Percentiles rank a stretch among this genome's conserved stretches.
These are phyloP conservation scores for Muschampia plurimacula DNA, from an alignment of 2,888 invertebrate species.

Conservation along the genomic window DNA sequence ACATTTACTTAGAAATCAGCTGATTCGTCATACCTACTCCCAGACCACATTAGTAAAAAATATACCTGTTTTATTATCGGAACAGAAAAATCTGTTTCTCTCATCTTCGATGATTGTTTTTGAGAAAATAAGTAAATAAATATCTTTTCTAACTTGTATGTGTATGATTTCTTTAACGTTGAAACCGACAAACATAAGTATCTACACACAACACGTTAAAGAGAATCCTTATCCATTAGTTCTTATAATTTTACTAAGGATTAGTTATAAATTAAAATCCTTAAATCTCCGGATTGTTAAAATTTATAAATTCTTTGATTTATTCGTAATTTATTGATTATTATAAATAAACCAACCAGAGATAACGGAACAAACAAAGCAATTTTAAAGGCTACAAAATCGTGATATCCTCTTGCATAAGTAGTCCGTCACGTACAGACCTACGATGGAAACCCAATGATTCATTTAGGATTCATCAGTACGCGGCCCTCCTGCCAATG, in stretches of 20 bases:
- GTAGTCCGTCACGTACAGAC: conserved; percentile 14
- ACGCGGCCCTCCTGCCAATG: conserved; percentile 3
- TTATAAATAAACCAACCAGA: background rate
- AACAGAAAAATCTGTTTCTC: background rate
- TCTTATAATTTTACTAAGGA: too few species aligned
- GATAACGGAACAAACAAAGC: background rate
- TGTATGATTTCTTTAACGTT: too few species aligned
- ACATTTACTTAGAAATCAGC: conserved; percentile 13
- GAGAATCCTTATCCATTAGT: too few species aligned
- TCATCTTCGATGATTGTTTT: background rate
- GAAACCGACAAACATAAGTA: too few species aligned
- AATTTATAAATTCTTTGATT: too few species aligned
- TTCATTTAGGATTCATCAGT: conserved; percentile 56
- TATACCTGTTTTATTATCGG: background rate
- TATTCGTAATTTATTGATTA: too few species aligned
- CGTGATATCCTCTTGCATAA: background rate
- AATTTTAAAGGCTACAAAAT: background rate
- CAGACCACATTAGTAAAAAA: background rate
- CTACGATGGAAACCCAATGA: conserved; percentile 48
- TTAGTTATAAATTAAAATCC: too few species aligned
- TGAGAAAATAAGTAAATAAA: background rate
- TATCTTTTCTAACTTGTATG: background rate
- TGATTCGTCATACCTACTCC: too few species aligned
- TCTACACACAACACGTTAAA: too few species aligned
- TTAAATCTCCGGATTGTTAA: too few species aligned